Base-by-base conservation (phyloP, 2,797 vertebrate genomes). In the Hemibagrus guttatus region DNA sequence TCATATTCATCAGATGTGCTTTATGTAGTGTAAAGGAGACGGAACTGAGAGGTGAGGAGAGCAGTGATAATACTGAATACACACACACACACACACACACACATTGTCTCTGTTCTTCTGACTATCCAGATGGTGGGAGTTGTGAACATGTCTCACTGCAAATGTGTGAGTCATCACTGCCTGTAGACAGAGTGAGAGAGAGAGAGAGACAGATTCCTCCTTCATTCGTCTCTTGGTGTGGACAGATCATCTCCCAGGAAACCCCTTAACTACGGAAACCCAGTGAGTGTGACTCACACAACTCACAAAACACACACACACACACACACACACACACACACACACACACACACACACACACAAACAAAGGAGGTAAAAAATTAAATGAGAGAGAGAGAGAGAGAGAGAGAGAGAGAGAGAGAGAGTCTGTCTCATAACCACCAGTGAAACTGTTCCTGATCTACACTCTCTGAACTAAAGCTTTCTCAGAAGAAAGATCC, bases 171-270 rank as follows among this genome's bases (percentile, higher is more conserved):
- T 81, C 85, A 86, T 86, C 79, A 82, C 14, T 81, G 39, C n/a
- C 12, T 78, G 42, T 78, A 54, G 81, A 66, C 17, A 54, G 17
- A 54, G 63, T 35, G 42, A 61, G 35, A 72, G 26, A 68, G 6
- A 68, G 6, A 54, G 63, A 68, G 42, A 52, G 14, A 81, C 17
- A 76, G 87, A 83, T 46, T 83, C 90, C 84, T 86, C 59, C 58
- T 85, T 76, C 54, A 46, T 64, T 59, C 69, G 23, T 72, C 13
- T 76, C 28, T 83, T 11, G 0, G 63, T 23, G 52, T 39, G 49
- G 80, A 68, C 74, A 83, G 76, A 86, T 87, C 64, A 88, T 88
- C 85, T 83, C 71, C 35, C 84, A 89, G 89, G 80, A 90, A 89
- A 83, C 79, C 83, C 78, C 80, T 82, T 81, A 76, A 83, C 72